Base-by-base conservation (phyloP, 2,113 vertebrate species). In the Colossoma macropomum region DNA sequence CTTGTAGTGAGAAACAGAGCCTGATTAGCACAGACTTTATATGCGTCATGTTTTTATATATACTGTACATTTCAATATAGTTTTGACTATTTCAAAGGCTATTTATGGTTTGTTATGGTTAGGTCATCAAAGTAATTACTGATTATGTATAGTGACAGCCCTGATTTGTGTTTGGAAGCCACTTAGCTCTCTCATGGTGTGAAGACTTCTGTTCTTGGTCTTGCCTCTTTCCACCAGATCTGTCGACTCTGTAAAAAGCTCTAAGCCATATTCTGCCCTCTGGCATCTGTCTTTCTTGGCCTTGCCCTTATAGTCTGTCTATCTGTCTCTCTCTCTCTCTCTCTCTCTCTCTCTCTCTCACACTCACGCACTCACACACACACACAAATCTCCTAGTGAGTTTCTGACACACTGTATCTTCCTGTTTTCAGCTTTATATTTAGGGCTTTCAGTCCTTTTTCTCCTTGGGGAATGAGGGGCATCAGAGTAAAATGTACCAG, bases 351-450 rank as follows among this genome's bases (percentile, higher is more conserved):
- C 21, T 2, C 21, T 21, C 1, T 4, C 17, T 4, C 59, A 60
- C 59, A 60, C 59, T 6, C 59, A n/a, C 62, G 28, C 25, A 65
- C 65, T 34, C 65, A 69, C 77, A 79, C 52, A 54, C 25, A 28
- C 28, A 38, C 41, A n/a, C 23, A 63, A n/a, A 27, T 63, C 17
- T 63, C 23, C 38, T 34, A 83, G 25, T 77, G 38, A 52, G 38
- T 72, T 83, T 78, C 62, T 54, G 38, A 79, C 82, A 72, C 65
- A 72, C 54, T 25, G 27, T 50, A 79, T 77, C 82, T 78, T 28
- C 41, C 80, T 38, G 69, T 73, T 71, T 80, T 38, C 66, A 69
- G 66, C 23, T 45, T 65, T 54, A 66, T 25, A 28, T 77, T 75
- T 77, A 69, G 23, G 23, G 38, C 11, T 13, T 4, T 84, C 45